Percentiles rank a stretch among this genome's conserved stretches.
Evolutionary conservation across 1,140 invertebrate species (phyloP).

Genomic region (Ganaspis sp.): DNA sequence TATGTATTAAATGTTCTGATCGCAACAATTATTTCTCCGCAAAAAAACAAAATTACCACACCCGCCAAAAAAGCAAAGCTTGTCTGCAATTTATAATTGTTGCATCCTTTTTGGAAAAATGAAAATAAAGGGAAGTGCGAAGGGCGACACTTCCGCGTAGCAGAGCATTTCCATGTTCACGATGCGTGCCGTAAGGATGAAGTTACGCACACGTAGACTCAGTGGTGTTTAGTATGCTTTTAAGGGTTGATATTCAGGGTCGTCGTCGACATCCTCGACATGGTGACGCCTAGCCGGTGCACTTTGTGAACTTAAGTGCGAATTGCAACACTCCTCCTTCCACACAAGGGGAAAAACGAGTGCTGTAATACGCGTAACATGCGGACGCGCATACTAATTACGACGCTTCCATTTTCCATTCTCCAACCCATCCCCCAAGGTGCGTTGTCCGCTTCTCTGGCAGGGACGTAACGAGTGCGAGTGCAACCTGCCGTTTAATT

Average conservation of each 20-base stretch:
- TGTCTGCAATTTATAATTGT: too few species aligned
- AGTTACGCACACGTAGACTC: conserved; percentile 45
- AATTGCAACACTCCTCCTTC: conserved; percentile 69
- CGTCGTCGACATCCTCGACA: conserved; percentile 38
- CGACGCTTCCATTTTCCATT: conserved; percentile 68
- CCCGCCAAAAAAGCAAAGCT: too few species aligned
- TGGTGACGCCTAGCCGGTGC: conserved; percentile 47
- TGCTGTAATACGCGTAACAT: conserved; percentile 66
- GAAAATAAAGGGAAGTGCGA: conserved; percentile 58
- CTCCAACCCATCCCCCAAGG: conserved; percentile 38
- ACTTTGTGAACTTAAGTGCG: conserved; percentile 73
- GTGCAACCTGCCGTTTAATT: conserved; percentile 48
- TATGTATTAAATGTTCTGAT: too few species aligned
- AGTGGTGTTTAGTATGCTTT: conserved; percentile 39
- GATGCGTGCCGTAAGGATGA: conserved; percentile 51
- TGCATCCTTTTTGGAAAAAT: too few species aligned
- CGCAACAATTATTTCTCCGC: too few species aligned
- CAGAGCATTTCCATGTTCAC: conserved; percentile 61
- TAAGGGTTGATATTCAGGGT: conserved; percentile 44
- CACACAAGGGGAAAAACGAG: conserved; percentile 53
- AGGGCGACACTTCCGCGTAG: conserved; percentile 67
- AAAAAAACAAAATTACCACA: too few species aligned
- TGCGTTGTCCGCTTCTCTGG: background rate
- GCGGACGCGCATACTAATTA: conserved; percentile 75
- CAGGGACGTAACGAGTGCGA: conserved; percentile 34